Base-by-base conservation (phyloP, 2,113 vertebrate species). In the Vidua chalybeata region DNA sequence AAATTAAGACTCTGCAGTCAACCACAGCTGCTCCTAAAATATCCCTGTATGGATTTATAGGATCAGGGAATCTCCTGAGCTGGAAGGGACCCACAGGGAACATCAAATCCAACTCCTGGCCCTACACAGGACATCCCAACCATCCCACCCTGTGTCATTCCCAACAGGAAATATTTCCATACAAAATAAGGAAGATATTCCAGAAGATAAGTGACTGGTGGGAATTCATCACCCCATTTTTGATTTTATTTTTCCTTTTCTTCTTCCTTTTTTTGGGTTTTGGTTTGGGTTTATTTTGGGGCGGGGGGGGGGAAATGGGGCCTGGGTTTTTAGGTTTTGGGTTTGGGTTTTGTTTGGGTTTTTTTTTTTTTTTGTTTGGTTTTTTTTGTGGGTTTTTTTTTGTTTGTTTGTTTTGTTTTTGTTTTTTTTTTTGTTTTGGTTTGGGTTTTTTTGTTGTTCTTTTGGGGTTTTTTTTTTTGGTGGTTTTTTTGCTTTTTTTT, bases 211-310 rank as follows among this genome's bases (percentile, higher is more conserved):
- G 5, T 17, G 30, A 14, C 17, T 15, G 31, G 7, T 39, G 13
- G 30, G 71, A 54, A 19, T 61, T 51, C 5, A 62, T 9, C 23
- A 41, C 1, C 21, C 3, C 2, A 1, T 9, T 68, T 55, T 30
- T 10, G 4, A 5, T 5, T 46, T 15, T 22, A 3, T 15, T n/a
- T 71, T 55, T 27, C 1, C 6, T 15, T 20, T 13, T 9, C 14
- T 19, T 13, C 8, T 12, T 13, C 2, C 0, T 18, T 27, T 21
- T 12, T 21, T 59, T 2, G 1, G 26, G 12, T 3, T 45, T 64
- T 37, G 12, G 31, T 33, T 35, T 27, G 24, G 18, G 52, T 10
- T 7, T 35, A 45, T n/a, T 27, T 33, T 23, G 15, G 16, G 3
- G 15, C 16, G 3, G 12, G 11, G 20, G 1, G 4, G 13, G 7